phyloP scores from a whole-genome alignment of 2,113 vertebrate species.

The Pterophyllum scalare region DNA sequence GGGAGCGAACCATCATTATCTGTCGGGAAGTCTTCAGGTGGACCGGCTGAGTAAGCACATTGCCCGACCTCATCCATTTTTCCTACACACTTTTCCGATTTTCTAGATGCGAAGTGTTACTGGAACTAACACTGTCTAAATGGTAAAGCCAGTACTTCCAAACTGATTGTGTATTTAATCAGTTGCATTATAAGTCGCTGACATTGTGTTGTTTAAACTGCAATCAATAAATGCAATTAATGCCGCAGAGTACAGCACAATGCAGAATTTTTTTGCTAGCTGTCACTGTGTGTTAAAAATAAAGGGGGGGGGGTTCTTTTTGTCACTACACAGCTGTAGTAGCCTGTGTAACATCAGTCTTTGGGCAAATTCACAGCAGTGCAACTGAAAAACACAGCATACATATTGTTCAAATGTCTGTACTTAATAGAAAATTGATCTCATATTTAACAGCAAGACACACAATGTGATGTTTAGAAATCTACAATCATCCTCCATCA shows the following conservation, averaged over 20 bases:
- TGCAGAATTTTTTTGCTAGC: slow-evolving; percentile 17
- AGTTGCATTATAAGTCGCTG: slow-evolving; percentile 48
- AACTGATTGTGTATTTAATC: slow-evolving; percentile 41
- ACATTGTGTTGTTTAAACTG: slow-evolving; percentile 28
- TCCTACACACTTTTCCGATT: slow-evolving; percentile 17
- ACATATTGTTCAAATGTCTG: neutral
- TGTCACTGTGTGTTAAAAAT: neutral
- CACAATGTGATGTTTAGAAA: slow-evolving; percentile 16
- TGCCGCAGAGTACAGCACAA: slow-evolving; percentile 14
- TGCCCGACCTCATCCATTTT: slow-evolving; percentile 38
- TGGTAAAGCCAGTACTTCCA: slow-evolving; percentile 23
- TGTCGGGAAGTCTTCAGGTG: slow-evolving; percentile 41
- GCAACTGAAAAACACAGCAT: slow-evolving; percentile 6
- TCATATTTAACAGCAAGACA: slow-evolving; percentile 12
- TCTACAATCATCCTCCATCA: slow-evolving; percentile 22
- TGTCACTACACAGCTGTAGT: slow-evolving; percentile 28
- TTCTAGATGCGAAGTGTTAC: slow-evolving; percentile 43
- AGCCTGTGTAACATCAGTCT: slow-evolving; percentile 40
- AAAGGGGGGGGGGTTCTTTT: neutral
- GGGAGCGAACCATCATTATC: slow-evolving; percentile 45
- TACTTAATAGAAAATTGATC: slow-evolving; percentile 17
- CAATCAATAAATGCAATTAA: slow-evolving; percentile 71
- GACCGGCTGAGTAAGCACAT: slow-evolving; percentile 51
- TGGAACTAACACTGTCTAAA: slow-evolving; percentile 31
- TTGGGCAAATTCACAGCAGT: slow-evolving; percentile 54